A percentile compares a stretch with the other conserved stretches of the same genome.
phyloP scores from a whole-genome alignment of 1,140 invertebrate species.

The Chironomus striatipennis region DNA sequence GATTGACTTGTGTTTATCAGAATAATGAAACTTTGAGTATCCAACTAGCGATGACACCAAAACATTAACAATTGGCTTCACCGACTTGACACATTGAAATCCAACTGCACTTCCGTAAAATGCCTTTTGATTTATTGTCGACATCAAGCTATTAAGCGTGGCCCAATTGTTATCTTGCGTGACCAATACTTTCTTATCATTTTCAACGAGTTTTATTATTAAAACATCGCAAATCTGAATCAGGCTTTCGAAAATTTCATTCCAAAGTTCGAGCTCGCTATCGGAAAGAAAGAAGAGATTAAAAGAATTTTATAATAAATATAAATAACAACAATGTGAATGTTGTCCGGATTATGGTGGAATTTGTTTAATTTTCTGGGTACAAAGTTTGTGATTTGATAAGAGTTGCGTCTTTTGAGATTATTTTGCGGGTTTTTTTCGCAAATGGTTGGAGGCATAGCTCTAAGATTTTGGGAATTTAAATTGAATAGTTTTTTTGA shows the following conservation, averaged over 20 bases:
- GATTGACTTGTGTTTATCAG: constrained; percentile 43
- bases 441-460: no score
- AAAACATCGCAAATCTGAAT: constrained; percentile 62
- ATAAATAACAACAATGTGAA: no score
- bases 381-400: no score
- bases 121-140: constrained; percentile 81
- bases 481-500: no score
- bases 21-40: constrained; percentile 82
- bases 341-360: no score
- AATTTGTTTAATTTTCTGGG: no score
- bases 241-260: constrained; percentile 61
- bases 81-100: constrained; percentile 43
- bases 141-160: constrained; percentile 62
- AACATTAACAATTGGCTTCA: background rate
- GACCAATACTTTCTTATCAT: constrained; percentile 56
- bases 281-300: constrained; percentile 23
- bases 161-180: constrained; percentile 56
- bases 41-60: constrained; percentile 46
- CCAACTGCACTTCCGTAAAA: constrained; percentile 90
- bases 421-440: no score
- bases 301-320: background rate
- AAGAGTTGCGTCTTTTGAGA: no score
- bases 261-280: constrained; percentile 68
- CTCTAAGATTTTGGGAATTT: no score
- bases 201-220: constrained; percentile 59